Conservation (phyloP, 2,113 vertebrate species). For the chimpanzee (Pan troglodytes) region DNA sequence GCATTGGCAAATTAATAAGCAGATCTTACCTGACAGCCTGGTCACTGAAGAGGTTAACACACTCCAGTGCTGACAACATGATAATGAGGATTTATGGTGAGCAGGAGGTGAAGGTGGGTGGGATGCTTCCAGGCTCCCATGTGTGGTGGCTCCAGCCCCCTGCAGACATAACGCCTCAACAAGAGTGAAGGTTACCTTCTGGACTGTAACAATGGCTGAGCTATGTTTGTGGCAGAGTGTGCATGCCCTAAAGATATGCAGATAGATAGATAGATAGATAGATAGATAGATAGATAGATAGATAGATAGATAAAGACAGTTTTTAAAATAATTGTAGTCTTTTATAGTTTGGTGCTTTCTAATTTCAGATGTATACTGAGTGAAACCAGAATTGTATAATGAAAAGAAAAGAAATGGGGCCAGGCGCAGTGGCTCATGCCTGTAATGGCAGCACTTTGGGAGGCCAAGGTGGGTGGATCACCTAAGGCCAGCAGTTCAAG, state of each 20-base stretch:
- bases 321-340: neutral
- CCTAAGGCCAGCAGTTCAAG: too few relatives aligned
- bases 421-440: too few relatives aligned
- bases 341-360: neutral
- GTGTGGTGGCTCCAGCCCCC: conserved; percentile 26
- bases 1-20: neutral
- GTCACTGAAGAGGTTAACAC: conserved; percentile 56
- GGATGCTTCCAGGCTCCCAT: neutral
- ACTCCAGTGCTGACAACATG: conserved; percentile 34
- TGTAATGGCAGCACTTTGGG: too few relatives aligned
- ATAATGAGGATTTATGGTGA: conserved; percentile 68
- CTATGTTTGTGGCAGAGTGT: neutral
- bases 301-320: neutral
- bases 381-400: neutral
- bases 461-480: too few relatives aligned
- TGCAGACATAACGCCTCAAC: neutral
- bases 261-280: neutral
- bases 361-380: neutral
- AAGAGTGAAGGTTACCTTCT: conserved; percentile 54
- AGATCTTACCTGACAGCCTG: neutral
- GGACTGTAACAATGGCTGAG: neutral
- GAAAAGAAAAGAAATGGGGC: neutral
- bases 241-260: neutral
- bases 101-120: conserved; percentile 52
- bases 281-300: neutral